Evolutionary conservation across 2,113 vertebrate genomes (phyloP), one percentile per base, ranked within the genome.

Genomic region (Speoplatyrhinus poulsoni): DNA sequence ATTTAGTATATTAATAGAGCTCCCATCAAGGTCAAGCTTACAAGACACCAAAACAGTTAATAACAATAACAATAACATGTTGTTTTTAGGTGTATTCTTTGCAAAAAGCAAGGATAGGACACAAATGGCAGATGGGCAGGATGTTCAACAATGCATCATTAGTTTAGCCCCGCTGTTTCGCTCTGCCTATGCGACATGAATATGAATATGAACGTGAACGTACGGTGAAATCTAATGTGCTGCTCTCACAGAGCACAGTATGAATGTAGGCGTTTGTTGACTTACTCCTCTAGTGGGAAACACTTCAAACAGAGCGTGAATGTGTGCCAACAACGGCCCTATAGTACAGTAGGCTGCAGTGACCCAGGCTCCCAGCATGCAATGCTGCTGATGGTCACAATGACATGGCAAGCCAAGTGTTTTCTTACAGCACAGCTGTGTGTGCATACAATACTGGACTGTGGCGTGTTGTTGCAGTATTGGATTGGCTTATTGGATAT

Each of bases 221-320:
- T 32, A 52, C 17, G 10, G 69, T 63, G 62, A 57, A 52, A 61
- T 61, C 9, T 54, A 32, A 73, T 72, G 53, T 16, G 6, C 57
- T 36, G 12, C 26, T 36, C 16, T 16, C 17, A 9, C 9, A 46
- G 9, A 56, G 13, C 9, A 8, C 36, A 61, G 47, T 17, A 57
- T 58, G 46, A 62, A 63, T 12, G 67, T 60, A 17, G 80, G 73
- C 56, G 82, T 75, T 81, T 84, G 80, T 72, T 82, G 67, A 73
- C 62, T 61, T 68, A 67, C 62, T 66, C 41, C 47, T 17, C 70
- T 65, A 69, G 54, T n/a, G 47, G 64, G 13, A n/a, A 46, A 56
- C 7, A 65, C 46, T 73, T 77, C 67, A 62, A 79, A 81, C 60
- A 48, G 77, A 70, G 55, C 68, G 52, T 67, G 56, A 0, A 60